These are phyloP conservation scores for Macquaria ambigua DNA, from an alignment of 2,113 vertebrate species.

Conservation along the genomic window DNA sequence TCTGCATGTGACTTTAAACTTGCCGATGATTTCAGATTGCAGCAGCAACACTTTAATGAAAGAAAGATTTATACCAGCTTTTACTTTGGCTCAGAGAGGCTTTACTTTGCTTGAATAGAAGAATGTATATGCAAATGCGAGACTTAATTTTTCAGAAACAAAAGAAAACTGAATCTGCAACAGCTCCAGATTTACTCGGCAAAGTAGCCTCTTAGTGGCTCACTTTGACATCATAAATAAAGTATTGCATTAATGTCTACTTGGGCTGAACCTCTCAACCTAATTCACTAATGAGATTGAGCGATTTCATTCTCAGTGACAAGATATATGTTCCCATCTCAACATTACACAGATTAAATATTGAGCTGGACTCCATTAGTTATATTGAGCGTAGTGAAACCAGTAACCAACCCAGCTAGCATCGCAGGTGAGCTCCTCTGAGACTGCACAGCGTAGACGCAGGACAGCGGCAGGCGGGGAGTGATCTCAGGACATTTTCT, in stretches of 20 bases:
- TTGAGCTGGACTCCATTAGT: slow-evolving; percentile 85
- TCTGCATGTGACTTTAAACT: slow-evolving; percentile 53
- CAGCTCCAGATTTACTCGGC: slow-evolving; percentile 80
- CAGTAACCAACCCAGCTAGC: slow-evolving; percentile 77
- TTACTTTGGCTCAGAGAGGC: slow-evolving; percentile 44
- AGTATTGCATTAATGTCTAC: slow-evolving; percentile 80
- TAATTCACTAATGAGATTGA: slow-evolving; percentile 85
- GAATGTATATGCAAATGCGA: slow-evolving; percentile 55
- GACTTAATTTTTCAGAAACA: slow-evolving; percentile 63
- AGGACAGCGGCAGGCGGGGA: slow-evolving; percentile 16
- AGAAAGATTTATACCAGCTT: slow-evolving; percentile 45
- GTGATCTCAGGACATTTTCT: slow-evolving; percentile 35
- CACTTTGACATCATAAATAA: slow-evolving; percentile 84
- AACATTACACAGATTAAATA: slow-evolving; percentile 87
- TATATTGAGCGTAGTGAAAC: slow-evolving; percentile 82
- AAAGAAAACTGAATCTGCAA: slow-evolving; percentile 69
- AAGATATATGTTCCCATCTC: slow-evolving; percentile 85
- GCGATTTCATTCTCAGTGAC: slow-evolving; percentile 84
- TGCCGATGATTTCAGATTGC: slow-evolving; percentile 39
- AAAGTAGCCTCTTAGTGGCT: slow-evolving; percentile 84
- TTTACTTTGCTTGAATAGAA: slow-evolving; percentile 46
- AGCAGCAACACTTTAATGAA: slow-evolving; percentile 24
- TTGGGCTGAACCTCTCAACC: slow-evolving; percentile 79
- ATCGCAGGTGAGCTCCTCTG: slow-evolving; percentile 58
- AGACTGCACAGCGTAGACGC: slow-evolving; percentile 8